phyloP scores from a whole-genome alignment of 2,113 vertebrate species.

The Corythornis cristatus region DNA sequence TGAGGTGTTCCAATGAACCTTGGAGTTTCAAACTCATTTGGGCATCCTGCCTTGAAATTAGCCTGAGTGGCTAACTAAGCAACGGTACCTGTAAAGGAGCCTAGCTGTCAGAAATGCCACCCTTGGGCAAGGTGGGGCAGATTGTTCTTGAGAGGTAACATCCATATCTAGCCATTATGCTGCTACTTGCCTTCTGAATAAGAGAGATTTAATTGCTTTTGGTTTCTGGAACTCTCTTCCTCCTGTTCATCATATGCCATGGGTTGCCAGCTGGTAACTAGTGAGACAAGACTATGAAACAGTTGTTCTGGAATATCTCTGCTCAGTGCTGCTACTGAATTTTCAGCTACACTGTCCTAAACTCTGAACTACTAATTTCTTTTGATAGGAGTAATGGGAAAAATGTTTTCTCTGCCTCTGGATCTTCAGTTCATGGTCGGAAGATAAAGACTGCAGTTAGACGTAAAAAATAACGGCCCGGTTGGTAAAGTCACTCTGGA shows the following conservation, averaged over 20 bases:
- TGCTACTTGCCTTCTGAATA: background rate
- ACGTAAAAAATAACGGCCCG: slow-evolving; percentile 86
- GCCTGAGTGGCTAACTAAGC: background rate
- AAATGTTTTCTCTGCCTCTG: slow-evolving; percentile 75
- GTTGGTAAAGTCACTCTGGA: slow-evolving; percentile 65
- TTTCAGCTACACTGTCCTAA: slow-evolving; percentile 16
- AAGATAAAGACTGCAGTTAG: slow-evolving; percentile 97
- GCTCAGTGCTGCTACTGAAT: slow-evolving; percentile 27
- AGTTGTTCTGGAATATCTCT: slow-evolving; percentile 23
- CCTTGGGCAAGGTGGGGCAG: background rate
- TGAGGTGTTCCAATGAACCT: background rate
- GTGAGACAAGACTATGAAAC: slow-evolving; percentile 19
- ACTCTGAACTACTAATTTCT: slow-evolving; percentile 58
- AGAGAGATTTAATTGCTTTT: background rate
- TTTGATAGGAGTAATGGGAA: slow-evolving; percentile 79
- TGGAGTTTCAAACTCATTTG: background rate
- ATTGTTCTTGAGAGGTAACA: background rate
- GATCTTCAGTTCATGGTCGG: slow-evolving; percentile 82
- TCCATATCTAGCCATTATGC: background rate
- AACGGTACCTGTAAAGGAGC: background rate
- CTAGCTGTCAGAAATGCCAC: background rate
- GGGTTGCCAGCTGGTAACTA: slow-evolving; percentile 34
- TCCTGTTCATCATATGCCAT: background rate
- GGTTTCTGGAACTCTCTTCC: slow-evolving; percentile 34
- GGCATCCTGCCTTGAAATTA: background rate